Evolutionary conservation across 2,888 invertebrate species (phyloP).

Genomic region (Troilus luridus): DNA sequence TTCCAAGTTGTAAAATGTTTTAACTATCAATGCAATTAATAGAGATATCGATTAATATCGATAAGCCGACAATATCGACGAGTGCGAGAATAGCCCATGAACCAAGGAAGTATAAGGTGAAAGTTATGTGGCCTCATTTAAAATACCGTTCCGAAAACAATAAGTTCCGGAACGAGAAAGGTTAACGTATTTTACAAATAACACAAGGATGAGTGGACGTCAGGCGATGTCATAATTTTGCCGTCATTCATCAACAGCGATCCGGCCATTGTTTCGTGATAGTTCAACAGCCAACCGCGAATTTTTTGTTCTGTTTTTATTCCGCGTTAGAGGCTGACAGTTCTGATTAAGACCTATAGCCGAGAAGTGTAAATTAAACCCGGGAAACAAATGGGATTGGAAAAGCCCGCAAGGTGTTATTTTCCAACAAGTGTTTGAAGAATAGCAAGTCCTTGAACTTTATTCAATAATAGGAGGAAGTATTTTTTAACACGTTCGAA

Average conservation of each 20-base stretch:
- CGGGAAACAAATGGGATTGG: not conserved
- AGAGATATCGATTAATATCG: too few relatives aligned
- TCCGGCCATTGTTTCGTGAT: slow-evolving; percentile 3
- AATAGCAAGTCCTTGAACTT: too few relatives aligned
- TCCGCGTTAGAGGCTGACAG: not conserved
- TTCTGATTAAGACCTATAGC: not conserved
- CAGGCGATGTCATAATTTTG: not conserved
- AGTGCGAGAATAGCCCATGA: not conserved
- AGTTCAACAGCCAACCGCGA: not conserved
- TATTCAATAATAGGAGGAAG: too few relatives aligned
- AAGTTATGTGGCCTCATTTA: slow-evolving; percentile 13
- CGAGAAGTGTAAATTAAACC: not conserved
- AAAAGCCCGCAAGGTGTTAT: too few relatives aligned
- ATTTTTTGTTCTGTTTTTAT: not conserved
- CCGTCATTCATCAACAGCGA: slow-evolving; percentile 1
- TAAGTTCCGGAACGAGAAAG: not conserved
- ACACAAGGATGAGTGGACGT: not conserved
- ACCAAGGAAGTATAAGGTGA: not conserved
- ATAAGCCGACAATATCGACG: not conserved
- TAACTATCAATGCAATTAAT: too few relatives aligned
- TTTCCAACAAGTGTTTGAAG: too few relatives aligned
- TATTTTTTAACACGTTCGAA: too few relatives aligned
- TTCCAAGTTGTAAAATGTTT: too few relatives aligned
- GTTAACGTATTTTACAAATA: not conserved
- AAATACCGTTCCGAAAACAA: not conserved